Conservation (phyloP, 2,888 invertebrate genomes). For the Theristus sp. region DNA sequence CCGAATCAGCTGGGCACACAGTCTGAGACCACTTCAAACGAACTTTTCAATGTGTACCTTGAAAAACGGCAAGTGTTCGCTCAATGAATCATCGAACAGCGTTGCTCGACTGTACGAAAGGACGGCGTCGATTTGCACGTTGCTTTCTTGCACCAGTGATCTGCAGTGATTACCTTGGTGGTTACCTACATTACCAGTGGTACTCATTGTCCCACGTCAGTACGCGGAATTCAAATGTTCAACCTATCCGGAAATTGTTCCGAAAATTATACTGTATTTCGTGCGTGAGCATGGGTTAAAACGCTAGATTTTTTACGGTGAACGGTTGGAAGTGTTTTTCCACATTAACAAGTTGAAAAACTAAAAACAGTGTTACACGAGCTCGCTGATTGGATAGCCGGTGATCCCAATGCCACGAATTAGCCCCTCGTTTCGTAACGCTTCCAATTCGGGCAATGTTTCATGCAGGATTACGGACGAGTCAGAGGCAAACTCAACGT, state of each 20-base stretch:
- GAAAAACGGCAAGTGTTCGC: background rate
- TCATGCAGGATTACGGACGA: background rate
- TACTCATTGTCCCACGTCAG: background rate
- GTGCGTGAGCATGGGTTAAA: no score
- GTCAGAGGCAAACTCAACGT: background rate
- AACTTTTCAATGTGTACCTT: no score
- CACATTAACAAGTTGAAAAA: background rate
- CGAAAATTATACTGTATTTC: no score
- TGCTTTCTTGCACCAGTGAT: no score
- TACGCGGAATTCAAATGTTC: background rate
- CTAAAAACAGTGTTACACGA: background rate
- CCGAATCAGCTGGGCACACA: no score
- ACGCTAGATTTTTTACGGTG: no score
- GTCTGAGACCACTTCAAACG: no score
- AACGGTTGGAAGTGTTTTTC: background rate
- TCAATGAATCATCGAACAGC: background rate
- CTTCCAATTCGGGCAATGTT: constrained; percentile 1
- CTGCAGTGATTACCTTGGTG: background rate
- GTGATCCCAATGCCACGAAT: background rate
- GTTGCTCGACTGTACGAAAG: background rate
- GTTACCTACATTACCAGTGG: background rate
- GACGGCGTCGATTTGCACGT: background rate
- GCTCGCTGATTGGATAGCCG: background rate
- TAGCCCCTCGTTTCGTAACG: background rate
- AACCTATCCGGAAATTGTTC: background rate